A percentile compares a stretch with the other conserved stretches of the same genome.
Conservation (phyloP, 2,797 vertebrate species). For the Poeciliopsis turneri region DNA sequence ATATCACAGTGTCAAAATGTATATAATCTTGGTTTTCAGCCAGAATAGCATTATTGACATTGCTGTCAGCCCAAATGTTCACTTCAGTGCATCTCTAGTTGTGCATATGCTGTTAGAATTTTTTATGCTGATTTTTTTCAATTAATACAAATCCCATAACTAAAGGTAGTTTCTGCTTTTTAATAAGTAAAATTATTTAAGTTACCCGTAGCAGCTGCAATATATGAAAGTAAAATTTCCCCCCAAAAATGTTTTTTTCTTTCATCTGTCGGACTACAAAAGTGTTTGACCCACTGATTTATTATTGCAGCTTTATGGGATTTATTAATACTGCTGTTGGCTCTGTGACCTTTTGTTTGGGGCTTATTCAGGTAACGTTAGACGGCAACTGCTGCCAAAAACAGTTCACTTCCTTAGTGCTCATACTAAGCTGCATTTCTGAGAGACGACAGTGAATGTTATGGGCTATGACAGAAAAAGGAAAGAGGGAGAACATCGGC, state of each 20-base stretch:
- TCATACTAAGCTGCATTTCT: conserved; percentile 39
- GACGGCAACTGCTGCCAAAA: conserved; percentile 57
- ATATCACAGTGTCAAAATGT: neutral
- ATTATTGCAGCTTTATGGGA: conserved; percentile 64
- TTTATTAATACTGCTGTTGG: conserved; percentile 63
- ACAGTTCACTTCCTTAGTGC: conserved; percentile 35
- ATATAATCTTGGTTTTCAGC: neutral
- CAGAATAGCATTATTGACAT: neutral
- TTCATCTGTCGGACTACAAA: conserved; percentile 33
- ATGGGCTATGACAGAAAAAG: conserved; percentile 59
- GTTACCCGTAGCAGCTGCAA: neutral
- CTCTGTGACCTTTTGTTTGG: conserved; percentile 66
- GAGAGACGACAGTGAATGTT: conserved; percentile 58
- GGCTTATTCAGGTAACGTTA: conserved; percentile 60
- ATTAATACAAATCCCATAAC: neutral
- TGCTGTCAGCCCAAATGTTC: neutral
- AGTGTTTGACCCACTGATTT: conserved; percentile 66
- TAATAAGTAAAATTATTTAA: neutral
- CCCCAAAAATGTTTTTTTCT: conserved; percentile 1
- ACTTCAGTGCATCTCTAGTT: neutral
- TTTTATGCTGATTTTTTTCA: neutral
- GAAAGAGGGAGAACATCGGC: conserved; percentile 34
- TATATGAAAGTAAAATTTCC: neutral
- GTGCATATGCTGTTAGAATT: neutral
- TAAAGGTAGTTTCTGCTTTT: neutral